These are phyloP conservation scores for Aphelocoma californica DNA, from an alignment of 2,797 vertebrate genomes.

Conservation along the genomic window DNA sequence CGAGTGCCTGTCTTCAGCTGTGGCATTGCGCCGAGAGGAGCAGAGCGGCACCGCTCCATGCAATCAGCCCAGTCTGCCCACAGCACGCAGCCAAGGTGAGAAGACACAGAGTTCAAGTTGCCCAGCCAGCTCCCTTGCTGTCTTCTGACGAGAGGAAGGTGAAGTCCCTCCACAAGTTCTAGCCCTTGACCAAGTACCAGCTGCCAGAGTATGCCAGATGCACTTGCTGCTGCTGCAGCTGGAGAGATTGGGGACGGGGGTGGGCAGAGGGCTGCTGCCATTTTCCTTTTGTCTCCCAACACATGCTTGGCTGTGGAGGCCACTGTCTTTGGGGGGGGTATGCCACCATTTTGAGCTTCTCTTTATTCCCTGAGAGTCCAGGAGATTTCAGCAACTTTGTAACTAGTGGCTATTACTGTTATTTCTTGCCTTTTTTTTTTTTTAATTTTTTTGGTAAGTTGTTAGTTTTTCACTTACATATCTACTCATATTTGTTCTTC, in stretches of 20 bases:
- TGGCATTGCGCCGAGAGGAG: rapidly evolving
- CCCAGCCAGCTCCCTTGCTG: background rate
- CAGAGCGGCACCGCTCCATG: no score
- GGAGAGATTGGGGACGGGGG: background rate
- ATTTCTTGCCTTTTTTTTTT: background rate
- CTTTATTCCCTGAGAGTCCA: background rate
- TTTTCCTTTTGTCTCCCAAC: background rate
- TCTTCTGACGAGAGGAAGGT: background rate
- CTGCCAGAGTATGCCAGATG: background rate
- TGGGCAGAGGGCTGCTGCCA: background rate
- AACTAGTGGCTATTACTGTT: background rate
- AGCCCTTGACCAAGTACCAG: background rate
- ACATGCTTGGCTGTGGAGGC: background rate
- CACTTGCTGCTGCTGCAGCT: background rate
- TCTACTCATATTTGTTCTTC: background rate
- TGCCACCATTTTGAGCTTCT: no score
- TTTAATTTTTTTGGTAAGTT: background rate
- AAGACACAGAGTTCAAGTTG: background rate
- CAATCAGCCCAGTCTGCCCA: background rate
- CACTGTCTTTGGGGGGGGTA: background rate
- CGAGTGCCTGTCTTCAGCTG: background rate
- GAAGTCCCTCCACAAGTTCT: background rate
- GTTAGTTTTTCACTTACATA: background rate
- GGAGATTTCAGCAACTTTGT: background rate
- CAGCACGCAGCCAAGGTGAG: background rate